Evolutionary conservation across 2,888 invertebrate genomes (phyloP), one percentile per base, ranked within the genome.

Genomic region (Oscheius sp.): DNA sequence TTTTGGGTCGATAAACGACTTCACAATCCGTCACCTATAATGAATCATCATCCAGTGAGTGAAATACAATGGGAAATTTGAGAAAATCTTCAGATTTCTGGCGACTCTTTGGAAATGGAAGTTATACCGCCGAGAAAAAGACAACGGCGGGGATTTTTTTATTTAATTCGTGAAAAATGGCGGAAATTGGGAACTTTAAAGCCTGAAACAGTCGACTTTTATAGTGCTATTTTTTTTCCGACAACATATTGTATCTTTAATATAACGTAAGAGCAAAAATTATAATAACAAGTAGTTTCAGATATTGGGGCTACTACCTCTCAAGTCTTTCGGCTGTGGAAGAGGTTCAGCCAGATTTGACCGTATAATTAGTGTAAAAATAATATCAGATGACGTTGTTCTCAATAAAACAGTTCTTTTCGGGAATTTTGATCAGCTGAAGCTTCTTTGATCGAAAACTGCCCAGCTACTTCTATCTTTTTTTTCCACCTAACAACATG

Each of bases 171-270:
- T 64, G 66, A 69, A 22, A 56, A 61, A 41, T 72, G 78, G 63
- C 70, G 74, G 38, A 50, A 70, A 9, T 54, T 83, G 33, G 74
- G 72, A 51, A 64, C 70, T 9, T 36, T 78, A 0, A 65, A 70
- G 38, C 85, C 85, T 0, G 85, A 85, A 50, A 80, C 79, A 41
- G 85, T 85, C 49, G 85, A 85, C 72, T 85, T 85, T 62, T 85
- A 85, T 74, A 81, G 84, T 59, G 85, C 85, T 49, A 85, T 85
- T 26, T 72, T 83, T 63, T 85, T 85, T 64, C 85, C 85, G 9
- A 83, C 82, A 17, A 74, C 82, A 28, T 85, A 85, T 62, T 82
- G 83, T 62, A 68, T 85, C 20, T 85, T 85, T 78, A 85, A 85
- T 67, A 77, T 85, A 70, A 76, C 78, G 80, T 84, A 57, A 75